Percentiles rank a stretch among this genome's conserved stretches.
These are phyloP conservation scores for Pinna nobilis DNA, from an alignment of 1,140 invertebrate species.

Conservation along the genomic window DNA sequence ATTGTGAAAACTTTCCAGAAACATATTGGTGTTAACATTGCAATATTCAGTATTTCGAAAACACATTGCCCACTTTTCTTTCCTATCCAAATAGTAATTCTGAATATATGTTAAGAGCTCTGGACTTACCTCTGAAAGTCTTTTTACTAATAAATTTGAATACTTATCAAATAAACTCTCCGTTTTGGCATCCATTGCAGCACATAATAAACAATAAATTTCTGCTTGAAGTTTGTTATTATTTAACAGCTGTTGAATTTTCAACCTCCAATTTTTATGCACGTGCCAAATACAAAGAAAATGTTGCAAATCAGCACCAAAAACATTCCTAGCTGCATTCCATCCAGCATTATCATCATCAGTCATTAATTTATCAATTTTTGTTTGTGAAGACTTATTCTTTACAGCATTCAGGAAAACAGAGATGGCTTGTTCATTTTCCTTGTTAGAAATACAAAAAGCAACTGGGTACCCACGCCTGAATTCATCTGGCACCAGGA, in stretches of 20 bases:
- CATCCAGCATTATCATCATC: constrained; percentile 6
- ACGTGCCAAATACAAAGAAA: constrained; percentile 11
- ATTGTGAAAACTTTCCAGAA: constrained; percentile 5
- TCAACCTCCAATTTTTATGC: background rate
- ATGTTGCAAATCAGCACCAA: background rate
- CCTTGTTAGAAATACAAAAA: background rate
- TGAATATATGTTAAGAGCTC: background rate
- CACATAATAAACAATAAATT: background rate
- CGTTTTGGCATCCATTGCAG: no score
- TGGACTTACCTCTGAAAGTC: background rate
- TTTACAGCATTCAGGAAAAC: constrained; percentile 15
- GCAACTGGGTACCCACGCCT: constrained; percentile 16
- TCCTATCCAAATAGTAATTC: background rate
- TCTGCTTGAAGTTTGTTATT: background rate
- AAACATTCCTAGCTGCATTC: background rate
- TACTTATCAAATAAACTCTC: background rate
- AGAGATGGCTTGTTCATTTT: background rate
- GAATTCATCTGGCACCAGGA: background rate
- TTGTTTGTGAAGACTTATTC: background rate
- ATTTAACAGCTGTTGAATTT: background rate
- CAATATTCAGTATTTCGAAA: constrained; percentile 5
- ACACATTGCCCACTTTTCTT: background rate
- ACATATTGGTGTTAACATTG: background rate
- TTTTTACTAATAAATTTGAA: no score
- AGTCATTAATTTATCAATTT: background rate